A percentile compares a stretch with the other conserved stretches of the same genome.
Conservation (phyloP, 2,888 invertebrate species). For the Apoda limacodes region DNA sequence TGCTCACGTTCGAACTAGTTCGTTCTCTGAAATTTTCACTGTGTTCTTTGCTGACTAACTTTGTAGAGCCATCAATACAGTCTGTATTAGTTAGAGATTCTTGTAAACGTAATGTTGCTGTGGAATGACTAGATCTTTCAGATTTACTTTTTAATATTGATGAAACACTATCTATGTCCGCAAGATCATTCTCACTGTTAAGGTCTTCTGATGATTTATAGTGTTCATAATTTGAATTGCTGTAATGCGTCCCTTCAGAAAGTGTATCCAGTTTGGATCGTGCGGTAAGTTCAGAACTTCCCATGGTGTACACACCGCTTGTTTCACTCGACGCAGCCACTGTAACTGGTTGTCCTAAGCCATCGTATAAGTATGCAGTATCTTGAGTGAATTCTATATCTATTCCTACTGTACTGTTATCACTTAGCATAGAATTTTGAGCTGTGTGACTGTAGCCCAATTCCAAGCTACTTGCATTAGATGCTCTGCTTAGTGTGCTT, state of each 20-base stretch:
- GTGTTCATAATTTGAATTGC: slow-evolving; percentile 68
- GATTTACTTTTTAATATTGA: slow-evolving; percentile 65
- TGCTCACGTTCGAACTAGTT: slow-evolving; percentile 84
- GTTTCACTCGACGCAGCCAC: slow-evolving; percentile 83
- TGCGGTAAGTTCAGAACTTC: slow-evolving; percentile 73
- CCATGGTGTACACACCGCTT: slow-evolving; percentile 87
- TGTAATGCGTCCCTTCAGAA: slow-evolving; percentile 56
- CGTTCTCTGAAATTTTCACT: slow-evolving; percentile 71
- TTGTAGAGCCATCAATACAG: slow-evolving; percentile 58
- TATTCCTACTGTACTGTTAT: slow-evolving; percentile 75
- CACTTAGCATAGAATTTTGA: slow-evolving; percentile 84
- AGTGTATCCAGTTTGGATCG: slow-evolving; percentile 70
- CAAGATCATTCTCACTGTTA: slow-evolving; percentile 48
- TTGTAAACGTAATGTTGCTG: slow-evolving; percentile 32
- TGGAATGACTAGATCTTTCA: slow-evolving; percentile 40
- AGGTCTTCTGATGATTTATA: slow-evolving; percentile 55
- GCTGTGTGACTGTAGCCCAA: slow-evolving; percentile 89
- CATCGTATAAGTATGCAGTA: slow-evolving; percentile 69
- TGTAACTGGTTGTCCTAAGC: slow-evolving; percentile 64
- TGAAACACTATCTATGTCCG: slow-evolving; percentile 62
- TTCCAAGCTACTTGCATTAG: slow-evolving; percentile 85
- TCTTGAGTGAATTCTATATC: slow-evolving; percentile 73
- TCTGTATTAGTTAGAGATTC: slow-evolving; percentile 44
- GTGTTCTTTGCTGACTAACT: slow-evolving; percentile 55
- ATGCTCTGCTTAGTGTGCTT: slow-evolving; percentile 72